Evolutionary conservation across 2,113 vertebrate genomes (phyloP).

Genomic region (Austrofundulus limnaeus): DNA sequence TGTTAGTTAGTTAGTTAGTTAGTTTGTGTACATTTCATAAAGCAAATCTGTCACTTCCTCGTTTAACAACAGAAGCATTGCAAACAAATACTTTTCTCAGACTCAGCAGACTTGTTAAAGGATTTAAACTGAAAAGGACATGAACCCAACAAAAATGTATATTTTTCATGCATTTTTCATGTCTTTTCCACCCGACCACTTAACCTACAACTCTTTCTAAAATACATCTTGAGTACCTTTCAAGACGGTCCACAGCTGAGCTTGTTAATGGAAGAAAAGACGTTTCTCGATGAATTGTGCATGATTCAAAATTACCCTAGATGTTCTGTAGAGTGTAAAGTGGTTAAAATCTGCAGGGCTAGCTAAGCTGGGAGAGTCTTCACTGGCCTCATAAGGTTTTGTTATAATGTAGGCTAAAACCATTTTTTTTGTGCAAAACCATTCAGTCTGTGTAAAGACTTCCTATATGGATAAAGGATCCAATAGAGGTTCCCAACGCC

Average conservation of each 20-base stretch:
- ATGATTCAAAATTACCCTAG: conserved; percentile 51
- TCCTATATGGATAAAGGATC: no score
- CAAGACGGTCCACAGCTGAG: conserved; percentile 10
- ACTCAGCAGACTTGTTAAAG: conserved; percentile 2
- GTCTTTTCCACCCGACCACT: conserved; percentile 16
- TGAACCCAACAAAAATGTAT: conserved; percentile 8
- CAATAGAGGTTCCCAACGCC: neutral
- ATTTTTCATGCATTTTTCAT: conserved; percentile 24
- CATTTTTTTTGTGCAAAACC: conserved; percentile 53
- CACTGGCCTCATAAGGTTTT: conserved; percentile 31
- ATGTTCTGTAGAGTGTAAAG: conserved; percentile 64
- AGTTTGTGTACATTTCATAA: neutral
- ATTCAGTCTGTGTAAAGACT: no score
- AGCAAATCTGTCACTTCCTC: neutral
- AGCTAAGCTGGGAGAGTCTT: neutral
- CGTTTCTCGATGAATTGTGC: neutral
- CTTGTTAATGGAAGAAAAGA: conserved; percentile 15
- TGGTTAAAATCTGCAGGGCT: conserved; percentile 18
- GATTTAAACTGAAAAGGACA: conserved; percentile 10
- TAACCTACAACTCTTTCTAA: conserved; percentile 31
- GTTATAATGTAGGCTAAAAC: conserved; percentile 59
- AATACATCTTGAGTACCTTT: neutral
- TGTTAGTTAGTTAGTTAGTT: no score
- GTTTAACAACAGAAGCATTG: no score
- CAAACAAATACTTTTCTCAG: neutral